Base-by-base conservation (phyloP, 2,888 invertebrate species). In the Belgica antarctica region DNA sequence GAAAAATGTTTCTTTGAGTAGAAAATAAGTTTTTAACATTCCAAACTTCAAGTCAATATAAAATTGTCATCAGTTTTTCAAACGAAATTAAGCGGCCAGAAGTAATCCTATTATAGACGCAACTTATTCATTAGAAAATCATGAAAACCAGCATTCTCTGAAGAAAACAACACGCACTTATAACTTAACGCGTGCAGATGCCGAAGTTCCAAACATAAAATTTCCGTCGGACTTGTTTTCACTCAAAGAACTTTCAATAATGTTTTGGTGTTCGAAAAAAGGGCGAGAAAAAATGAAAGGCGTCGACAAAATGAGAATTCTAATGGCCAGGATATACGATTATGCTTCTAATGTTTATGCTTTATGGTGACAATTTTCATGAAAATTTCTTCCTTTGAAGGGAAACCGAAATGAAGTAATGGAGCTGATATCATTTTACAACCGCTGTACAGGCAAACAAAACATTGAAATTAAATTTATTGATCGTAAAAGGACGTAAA, bases 401-500 rank as follows among this genome's bases (percentile, higher is more conserved):
- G n/a, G n/a, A n/a, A n/a, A n/a, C n/a, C n/a, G 19, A 24, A 59
- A 2, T 59, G 59, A 59, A 62, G 62, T 5, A 31, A 34, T 41
- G 22, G 41, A 24, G 10, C 24, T 19, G 25, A 36, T 36, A 41
- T 63, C 46, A 27, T 8, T 17, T 66, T 66, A 66, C 41, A 63
- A 63, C 36, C 63, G 22, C 10, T 12, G 22, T 41, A 19, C 65
- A 66, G 46, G 47, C 65, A 66, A 66, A 66, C 65, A 66, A 66
- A 47, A 46, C 65, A 66, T 66, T 47, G 65, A 66, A 66, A 66
- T 66, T 66, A 36, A 66, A 66, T 66, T 66, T 66, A 66, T 66
- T 28, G 65, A 46, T 66, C 65, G 47, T 66, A 47, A 66, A 63
- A 66, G 65, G 65, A 66, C 47, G 65, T 66, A 46, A 66, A 66